Percentiles rank a stretch among this genome's conserved stretches.
phyloP scores from a whole-genome alignment of 2,888 invertebrate genomes.

The Gnatocerus cornutus region DNA sequence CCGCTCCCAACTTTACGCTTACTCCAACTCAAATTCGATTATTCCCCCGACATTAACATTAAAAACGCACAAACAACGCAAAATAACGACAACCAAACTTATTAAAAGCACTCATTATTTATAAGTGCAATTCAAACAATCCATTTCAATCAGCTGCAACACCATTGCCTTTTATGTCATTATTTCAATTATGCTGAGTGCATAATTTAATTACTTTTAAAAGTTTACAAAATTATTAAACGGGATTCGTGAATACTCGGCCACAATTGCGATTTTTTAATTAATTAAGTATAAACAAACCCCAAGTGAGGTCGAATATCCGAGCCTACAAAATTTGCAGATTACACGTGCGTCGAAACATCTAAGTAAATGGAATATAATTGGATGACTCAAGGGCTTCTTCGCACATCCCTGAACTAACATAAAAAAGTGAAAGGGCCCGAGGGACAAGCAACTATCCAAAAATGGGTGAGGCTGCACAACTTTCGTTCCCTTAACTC shows the following conservation, averaged over 20 bases:
- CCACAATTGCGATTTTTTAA: conserved; percentile 46
- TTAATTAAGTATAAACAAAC: conserved; percentile 30
- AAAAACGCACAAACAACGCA: conserved; percentile 48
- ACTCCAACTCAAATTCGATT: conserved; percentile 38
- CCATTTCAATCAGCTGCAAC: conserved; percentile 48
- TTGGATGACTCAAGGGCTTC: conserved; percentile 39
- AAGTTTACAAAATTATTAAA: conserved; percentile 45
- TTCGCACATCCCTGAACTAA: conserved; percentile 32
- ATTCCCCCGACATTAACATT: conserved; percentile 42
- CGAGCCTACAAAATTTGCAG: conserved; percentile 3
- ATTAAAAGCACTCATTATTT: conserved; percentile 43
- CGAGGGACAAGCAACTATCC: conserved; percentile 39
- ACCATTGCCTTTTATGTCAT: conserved; percentile 45
- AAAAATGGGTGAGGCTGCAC: conserved; percentile 36
- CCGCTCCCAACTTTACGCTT: conserved; percentile 38
- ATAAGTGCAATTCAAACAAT: conserved; percentile 46
- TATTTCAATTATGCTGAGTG: conserved; percentile 48
- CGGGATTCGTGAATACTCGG: conserved; percentile 30
- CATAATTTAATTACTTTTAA: conserved; percentile 49
- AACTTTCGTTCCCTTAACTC: conserved; percentile 26
- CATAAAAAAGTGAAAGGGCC: conserved; percentile 38
- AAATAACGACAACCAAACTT: conserved; percentile 41
- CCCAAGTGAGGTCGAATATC: background rate
- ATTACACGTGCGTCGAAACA: conserved; percentile 35
- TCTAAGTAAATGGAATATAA: conserved; percentile 46